These are phyloP conservation scores for Brachylomia viminalis DNA, from an alignment of 2,888 invertebrate species.

Conservation along the genomic window DNA sequence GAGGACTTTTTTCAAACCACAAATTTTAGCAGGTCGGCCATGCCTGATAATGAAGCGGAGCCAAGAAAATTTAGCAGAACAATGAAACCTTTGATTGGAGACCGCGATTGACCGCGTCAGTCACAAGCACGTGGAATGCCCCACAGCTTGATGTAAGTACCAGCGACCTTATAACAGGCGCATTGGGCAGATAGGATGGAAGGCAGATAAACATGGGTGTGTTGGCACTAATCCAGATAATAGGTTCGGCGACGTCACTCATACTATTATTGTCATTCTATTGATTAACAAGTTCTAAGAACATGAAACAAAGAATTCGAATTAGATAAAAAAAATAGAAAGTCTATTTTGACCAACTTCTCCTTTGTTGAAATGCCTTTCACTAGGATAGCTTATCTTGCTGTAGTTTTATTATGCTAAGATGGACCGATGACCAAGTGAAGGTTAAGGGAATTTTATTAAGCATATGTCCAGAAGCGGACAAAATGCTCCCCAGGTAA, in stretches of 20 bases:
- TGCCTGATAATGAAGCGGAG: not conserved
- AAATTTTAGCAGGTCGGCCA: too few species aligned
- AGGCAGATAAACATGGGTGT: not conserved
- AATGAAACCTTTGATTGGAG: not conserved
- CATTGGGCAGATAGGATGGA: not conserved
- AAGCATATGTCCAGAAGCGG: not conserved
- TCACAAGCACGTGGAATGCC: not conserved
- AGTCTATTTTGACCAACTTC: too few species aligned
- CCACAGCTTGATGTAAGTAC: not conserved
- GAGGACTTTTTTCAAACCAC: too few species aligned
- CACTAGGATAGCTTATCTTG: not conserved
- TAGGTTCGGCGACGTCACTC: not conserved
- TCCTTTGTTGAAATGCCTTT: not conserved
- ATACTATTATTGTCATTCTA: not conserved
- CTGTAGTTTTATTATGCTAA: constrained; percentile 7
- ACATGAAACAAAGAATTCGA: not conserved
- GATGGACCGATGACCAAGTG: not conserved
- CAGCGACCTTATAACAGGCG: not conserved
- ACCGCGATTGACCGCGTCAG: not conserved
- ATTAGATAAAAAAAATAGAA: not conserved
- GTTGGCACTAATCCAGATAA: not conserved
- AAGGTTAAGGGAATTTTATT: constrained; percentile 5
- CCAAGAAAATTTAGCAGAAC: not conserved
- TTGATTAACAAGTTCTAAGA: not conserved
- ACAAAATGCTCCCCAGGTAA: not conserved